Evolutionary conservation across 2,113 vertebrate species (phyloP), one percentile per base, ranked within the genome.

Genomic region (Eublepharis macularius): DNA sequence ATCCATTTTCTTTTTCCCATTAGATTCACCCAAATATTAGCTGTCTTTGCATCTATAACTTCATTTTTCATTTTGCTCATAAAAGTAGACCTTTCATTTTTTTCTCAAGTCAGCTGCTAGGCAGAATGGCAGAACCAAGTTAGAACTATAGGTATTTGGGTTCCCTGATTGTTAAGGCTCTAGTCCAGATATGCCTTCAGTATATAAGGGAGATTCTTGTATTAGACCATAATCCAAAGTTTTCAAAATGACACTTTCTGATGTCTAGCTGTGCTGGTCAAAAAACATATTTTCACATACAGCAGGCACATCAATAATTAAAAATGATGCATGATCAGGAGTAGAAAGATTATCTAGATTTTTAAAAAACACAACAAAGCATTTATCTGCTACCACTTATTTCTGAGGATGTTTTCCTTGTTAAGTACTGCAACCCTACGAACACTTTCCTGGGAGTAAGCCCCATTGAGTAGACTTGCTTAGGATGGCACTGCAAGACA

Each of bases 321-420:
- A 54, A 54, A 54, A 54, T 5, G 19, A 57, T 63, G 19, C 60
- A 63, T 63, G 60, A 32, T 75, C 26, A 76, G 32, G 17, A 82
- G 21, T 54, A 29, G 32, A 47, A 2, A 24, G 26, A 49, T 90
- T 86, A 2, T 86, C 85, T 36, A 80, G 34, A 47, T 81, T 85
- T 80, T 91, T 57, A 41, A 2, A 73, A 45, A 1, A 0, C n/a
- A 14, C 12, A 84, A 76, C 1, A 88, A 54, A 86, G 26, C 0
- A 65, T 41, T 63, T 16, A 3, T 26, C 34, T 84, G 13, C 34
- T 8, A 10, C 34, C 51, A 45, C 57, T 73, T 90, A 73, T 47
- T 78, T 39, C 76, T 78, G 9, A 19, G 81, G 86, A 51, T 36
- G 9, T 83, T 83, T 3, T 0, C 0, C 45, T 49, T 45, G 72